Evolutionary conservation across 2,797 vertebrate genomes (phyloP).

Genomic region (Otolemur crassicaudatus): DNA sequence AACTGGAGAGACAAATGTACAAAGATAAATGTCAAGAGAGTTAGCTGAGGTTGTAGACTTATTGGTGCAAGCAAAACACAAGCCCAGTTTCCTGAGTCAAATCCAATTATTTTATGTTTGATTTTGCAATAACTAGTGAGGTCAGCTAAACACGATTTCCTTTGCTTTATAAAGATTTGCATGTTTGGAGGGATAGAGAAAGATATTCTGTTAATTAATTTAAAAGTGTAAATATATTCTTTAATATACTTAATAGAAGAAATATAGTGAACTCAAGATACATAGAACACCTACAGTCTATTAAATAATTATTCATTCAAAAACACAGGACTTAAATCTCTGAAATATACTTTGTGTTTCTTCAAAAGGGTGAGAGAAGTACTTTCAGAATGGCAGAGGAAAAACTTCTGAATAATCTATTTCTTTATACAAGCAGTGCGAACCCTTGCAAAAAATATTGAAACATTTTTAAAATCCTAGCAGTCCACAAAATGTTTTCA

Average conservation of each 20-base stretch:
- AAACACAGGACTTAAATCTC: background rate
- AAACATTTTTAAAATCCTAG: background rate
- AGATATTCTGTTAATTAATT: background rate
- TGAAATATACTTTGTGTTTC: background rate
- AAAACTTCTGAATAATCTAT: background rate
- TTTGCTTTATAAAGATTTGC: background rate
- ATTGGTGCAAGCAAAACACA: background rate
- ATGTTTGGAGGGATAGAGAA: background rate
- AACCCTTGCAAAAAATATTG: background rate
- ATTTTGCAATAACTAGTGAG: background rate
- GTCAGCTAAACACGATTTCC: background rate
- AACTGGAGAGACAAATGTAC: background rate
- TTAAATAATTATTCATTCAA: background rate
- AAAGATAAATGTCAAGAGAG: conserved; percentile 24
- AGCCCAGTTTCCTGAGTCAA: background rate
- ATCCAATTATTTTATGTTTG: background rate
- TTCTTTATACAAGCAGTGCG: background rate
- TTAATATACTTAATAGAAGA: background rate
- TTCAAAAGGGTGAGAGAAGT: background rate
- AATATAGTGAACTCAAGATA: background rate
- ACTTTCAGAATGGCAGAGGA: background rate
- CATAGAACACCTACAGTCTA: background rate
- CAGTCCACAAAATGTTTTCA: background rate
- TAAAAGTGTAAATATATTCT: background rate
- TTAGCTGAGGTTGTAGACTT: background rate